Evolutionary conservation across 2,113 vertebrate genomes (phyloP), one percentile per base, ranked within the genome.

Genomic region (Sitta europaea): DNA sequence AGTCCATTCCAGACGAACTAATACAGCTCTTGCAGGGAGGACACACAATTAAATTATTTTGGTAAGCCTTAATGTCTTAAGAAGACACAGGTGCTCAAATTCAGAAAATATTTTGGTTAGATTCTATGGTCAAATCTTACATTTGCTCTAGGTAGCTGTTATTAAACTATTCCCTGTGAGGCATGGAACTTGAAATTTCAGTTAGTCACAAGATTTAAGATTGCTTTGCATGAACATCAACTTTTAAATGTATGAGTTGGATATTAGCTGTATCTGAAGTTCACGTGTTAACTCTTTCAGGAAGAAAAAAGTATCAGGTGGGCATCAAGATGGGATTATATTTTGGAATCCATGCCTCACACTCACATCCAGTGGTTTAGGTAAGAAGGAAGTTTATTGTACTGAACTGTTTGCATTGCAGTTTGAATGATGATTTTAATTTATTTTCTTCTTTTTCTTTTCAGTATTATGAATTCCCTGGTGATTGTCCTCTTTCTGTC

Each of bases 301-400:
- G 95, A 98, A 97, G 97, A 99, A 94, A 97, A 98, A 91, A 50
- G 23, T 6, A 99, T 99, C 96, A 98, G 99, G 74, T 99, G 99
- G 99, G 99, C 99, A 33, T 99, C 99, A 78, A 97, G 99, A 79
- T 99, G 99, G 99, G 99, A 99, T 97, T 99, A 99, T 94, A 99
- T 99, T 97, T 98, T 99, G 96, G 99, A 99, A 92, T 99, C 99
- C 28, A 99, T 99, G 99, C 99, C 99, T 82, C 99, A 99, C 87
- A 99, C 99, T 62, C 99, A 99, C 91, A 99, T 99, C 97, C 99
- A 99, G 51, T 99, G 99, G 99, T 99, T 99, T 95, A 99, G 99
- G 99, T 99, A 94, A 98, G 97, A 90, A 89, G 67, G 55, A 31
- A 54, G 57, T 59, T 70, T 54, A 38, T 53, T 38, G 33, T 72